Conservation (phyloP, 2,888 invertebrate species). For the Colostygia pectinataria region DNA sequence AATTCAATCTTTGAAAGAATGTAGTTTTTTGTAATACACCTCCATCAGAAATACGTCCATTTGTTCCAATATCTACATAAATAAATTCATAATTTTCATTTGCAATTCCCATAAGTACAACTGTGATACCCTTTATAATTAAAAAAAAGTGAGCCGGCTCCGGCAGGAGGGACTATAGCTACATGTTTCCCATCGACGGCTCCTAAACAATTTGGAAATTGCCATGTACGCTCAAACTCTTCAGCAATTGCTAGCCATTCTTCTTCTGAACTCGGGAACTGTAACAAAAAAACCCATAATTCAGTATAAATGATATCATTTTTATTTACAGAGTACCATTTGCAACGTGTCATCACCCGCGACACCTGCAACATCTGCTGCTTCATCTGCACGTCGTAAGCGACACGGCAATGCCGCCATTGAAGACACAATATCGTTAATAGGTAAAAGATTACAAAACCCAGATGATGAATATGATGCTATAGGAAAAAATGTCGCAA, state of each 20-base stretch:
- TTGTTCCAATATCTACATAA: constrained; percentile 31
- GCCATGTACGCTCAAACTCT: constrained; percentile 17
- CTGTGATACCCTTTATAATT: constrained; percentile 48
- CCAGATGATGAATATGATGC: constrained; percentile 31
- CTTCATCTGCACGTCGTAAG: constrained; percentile 18
- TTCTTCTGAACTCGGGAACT: constrained; percentile 24
- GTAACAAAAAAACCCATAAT: constrained; percentile 23
- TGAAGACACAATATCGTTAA: constrained; percentile 14
- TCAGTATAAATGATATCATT: constrained; percentile 15
- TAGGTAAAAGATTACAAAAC: constrained; percentile 19
- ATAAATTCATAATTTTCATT: constrained; percentile 39
- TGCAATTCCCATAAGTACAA: constrained; percentile 44
- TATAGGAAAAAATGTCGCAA: constrained; percentile 28
- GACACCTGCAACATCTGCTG: constrained; percentile 18
- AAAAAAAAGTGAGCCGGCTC: constrained; percentile 22
- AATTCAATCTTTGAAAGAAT: constrained; percentile 17
- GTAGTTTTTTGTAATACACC: constrained; percentile 27
- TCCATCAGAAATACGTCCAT: constrained; percentile 33
- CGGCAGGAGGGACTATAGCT: constrained; percentile 14
- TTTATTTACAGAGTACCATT: constrained; percentile 17
- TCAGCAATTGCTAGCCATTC: no score
- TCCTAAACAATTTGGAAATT: constrained; percentile 22
- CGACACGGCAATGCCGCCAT: constrained; percentile 16
- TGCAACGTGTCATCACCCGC: constrained; percentile 12
- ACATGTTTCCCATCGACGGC: constrained; percentile 28